phyloP scores from a whole-genome alignment of 2,888 invertebrate genomes.

The Papilio protenor region DNA sequence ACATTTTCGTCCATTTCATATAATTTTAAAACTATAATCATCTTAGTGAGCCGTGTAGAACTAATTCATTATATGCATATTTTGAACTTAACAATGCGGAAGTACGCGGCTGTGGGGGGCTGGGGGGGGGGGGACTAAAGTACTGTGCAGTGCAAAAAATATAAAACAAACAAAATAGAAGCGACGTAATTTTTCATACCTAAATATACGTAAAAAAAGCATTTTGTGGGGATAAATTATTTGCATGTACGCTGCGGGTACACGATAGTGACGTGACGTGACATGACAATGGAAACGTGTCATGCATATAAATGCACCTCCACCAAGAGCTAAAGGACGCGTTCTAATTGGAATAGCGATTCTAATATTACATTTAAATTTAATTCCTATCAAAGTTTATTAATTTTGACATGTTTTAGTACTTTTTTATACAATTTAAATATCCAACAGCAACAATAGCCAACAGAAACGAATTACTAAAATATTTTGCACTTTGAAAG shows the following conservation, averaged over 20 bases:
- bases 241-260: neutral
- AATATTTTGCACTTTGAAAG: constrained; percentile 27
- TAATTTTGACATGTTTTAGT: neutral
- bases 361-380: neutral
- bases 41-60: constrained; percentile 68
- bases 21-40: constrained; percentile 62
- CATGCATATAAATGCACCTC: constrained; percentile 75
- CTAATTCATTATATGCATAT: constrained; percentile 63
- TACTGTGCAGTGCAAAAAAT: neutral
- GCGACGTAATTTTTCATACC: neutral
- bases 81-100: constrained; percentile 62
- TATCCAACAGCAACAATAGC: neutral
- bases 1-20: constrained; percentile 63
- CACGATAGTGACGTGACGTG: neutral
- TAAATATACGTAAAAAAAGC: constrained; percentile 4
- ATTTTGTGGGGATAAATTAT: neutral
- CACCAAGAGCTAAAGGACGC: constrained; percentile 59
- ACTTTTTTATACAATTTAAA: neutral
- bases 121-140: neutral
- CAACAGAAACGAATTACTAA: constrained; percentile 11
- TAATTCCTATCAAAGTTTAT: neutral
- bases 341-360: constrained; percentile 48
- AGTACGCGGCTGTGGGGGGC: constrained; percentile 44
- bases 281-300: constrained; percentile 46
- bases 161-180: constrained; percentile 9